A percentile compares a stretch with the other conserved stretches of the same genome.
These are phyloP conservation scores for Catalaphyllia jardinei DNA, from an alignment of 64 coral and sea anemone genomes.

Conservation along the genomic window DNA sequence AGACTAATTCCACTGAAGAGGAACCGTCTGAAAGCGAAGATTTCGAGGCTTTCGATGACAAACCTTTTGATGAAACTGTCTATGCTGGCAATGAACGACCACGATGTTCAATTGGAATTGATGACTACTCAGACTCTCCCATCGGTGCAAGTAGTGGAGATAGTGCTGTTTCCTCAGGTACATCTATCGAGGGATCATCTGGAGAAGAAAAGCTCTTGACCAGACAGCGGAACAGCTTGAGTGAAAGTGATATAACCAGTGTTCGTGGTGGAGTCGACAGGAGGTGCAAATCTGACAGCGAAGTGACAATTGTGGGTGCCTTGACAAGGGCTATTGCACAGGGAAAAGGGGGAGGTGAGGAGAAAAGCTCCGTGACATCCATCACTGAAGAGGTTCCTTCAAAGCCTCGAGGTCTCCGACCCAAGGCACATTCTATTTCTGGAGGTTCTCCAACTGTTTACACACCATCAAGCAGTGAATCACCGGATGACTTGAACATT, in stretches of 20 bases:
- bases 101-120: slow-evolving; percentile 62
- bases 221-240: background rate
- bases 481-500: background rate
- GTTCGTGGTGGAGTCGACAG: background rate
- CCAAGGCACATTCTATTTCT: background rate
- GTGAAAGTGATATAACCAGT: slow-evolving; percentile 2
- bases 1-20: background rate
- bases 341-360: background rate
- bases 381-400: background rate
- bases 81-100: slow-evolving; percentile 46
- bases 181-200: slow-evolving; percentile 27
- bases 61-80: slow-evolving; percentile 35
- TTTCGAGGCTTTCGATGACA: slow-evolving; percentile 24
- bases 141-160: slow-evolving; percentile 4
- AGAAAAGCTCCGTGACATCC: background rate
- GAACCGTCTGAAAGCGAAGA: background rate
- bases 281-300: slow-evolving; percentile 25
- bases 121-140: slow-evolving; percentile 36
- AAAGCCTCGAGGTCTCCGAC: background rate
- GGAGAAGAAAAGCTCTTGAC: background rate
- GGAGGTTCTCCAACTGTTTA: background rate
- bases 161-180: slow-evolving; percentile 11
- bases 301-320: background rate
- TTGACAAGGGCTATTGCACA: background rate
- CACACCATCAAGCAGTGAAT: background rate